phyloP scores from a whole-genome alignment of 2,888 invertebrate genomes.

The Sycophila texana region DNA sequence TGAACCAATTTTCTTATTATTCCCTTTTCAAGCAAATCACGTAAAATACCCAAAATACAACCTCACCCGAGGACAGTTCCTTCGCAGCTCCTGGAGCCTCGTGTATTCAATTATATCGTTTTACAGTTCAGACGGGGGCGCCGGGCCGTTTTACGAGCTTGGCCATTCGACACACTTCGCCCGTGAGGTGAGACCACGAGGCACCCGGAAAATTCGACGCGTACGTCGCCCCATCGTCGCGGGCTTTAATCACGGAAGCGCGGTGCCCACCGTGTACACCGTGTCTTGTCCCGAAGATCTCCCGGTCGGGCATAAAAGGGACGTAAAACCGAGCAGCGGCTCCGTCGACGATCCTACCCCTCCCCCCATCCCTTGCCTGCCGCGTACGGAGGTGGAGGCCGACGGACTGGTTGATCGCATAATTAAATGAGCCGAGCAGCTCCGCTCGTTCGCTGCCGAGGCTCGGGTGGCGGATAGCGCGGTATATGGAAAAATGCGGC shows the following conservation, averaged over 20 bases:
- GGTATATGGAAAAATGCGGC: constrained; percentile 8
- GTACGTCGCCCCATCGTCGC: background rate
- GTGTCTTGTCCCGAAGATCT: background rate
- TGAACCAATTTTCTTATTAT: too few relatives aligned
- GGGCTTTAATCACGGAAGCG: constrained; percentile 1
- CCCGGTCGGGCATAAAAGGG: background rate
- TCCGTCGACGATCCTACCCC: background rate
- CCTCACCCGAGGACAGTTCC: too few relatives aligned
- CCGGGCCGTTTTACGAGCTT: constrained; percentile 18
- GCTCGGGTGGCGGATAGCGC: background rate
- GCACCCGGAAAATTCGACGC: background rate
- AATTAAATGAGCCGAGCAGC: constrained; percentile 32
- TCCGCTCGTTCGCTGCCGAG: constrained; percentile 2
- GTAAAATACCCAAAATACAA: too few relatives aligned
- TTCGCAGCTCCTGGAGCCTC: background rate
- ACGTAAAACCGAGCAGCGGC: background rate
- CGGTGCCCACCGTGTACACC: background rate
- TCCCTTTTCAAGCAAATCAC: too few relatives aligned
- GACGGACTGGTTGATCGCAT: constrained; percentile 31
- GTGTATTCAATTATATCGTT: constrained; percentile 24
- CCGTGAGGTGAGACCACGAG: background rate
- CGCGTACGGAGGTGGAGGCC: background rate
- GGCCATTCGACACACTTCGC: background rate
- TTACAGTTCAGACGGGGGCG: constrained; percentile 7
- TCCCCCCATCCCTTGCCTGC: background rate